A percentile compares a stretch with the other conserved stretches of the same genome.
These are phyloP conservation scores for Vidua macroura DNA, from an alignment of 2,113 vertebrate species.

Conservation along the genomic window DNA sequence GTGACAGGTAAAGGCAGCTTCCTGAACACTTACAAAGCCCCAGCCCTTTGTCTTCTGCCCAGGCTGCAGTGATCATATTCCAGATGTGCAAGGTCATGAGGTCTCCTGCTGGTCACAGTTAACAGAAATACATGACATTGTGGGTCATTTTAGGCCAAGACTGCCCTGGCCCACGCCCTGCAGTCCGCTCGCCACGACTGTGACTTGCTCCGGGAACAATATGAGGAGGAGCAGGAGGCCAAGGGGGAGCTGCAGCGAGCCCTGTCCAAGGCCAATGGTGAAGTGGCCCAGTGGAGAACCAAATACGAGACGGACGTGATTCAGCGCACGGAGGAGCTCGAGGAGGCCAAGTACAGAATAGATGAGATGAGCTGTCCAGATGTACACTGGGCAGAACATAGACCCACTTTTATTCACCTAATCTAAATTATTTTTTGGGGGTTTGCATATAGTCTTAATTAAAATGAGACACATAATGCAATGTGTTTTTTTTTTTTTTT, in stretches of 20 bases:
- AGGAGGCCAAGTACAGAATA: slow-evolving; percentile 83
- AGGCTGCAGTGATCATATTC: background rate
- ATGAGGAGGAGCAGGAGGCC: slow-evolving; percentile 51
- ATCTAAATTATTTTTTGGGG: background rate
- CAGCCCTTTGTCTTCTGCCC: background rate
- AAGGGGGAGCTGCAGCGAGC: slow-evolving; percentile 19
- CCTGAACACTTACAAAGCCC: background rate
- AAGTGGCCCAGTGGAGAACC: slow-evolving; percentile 48
- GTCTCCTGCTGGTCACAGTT: background rate
- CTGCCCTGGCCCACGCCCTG: slow-evolving; percentile 77
- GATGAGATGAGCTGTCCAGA: background rate
- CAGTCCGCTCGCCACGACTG: slow-evolving; percentile 68
- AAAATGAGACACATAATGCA: background rate
- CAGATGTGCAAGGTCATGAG: background rate
- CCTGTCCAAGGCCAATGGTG: slow-evolving; percentile 25
- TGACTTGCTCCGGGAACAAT: slow-evolving; percentile 32
- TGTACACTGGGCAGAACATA: background rate
- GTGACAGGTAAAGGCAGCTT: background rate
- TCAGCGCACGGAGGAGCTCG: slow-evolving; percentile 85
- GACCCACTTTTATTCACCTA: background rate
- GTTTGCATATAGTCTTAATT: background rate
- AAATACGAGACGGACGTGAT: slow-evolving; percentile 66
- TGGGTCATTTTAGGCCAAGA: slow-evolving; percentile 77
- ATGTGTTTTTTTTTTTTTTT: background rate
- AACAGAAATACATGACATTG: background rate